phyloP scores from a whole-genome alignment of 2,797 vertebrate genomes.

The Phoeniculus purpureus region DNA sequence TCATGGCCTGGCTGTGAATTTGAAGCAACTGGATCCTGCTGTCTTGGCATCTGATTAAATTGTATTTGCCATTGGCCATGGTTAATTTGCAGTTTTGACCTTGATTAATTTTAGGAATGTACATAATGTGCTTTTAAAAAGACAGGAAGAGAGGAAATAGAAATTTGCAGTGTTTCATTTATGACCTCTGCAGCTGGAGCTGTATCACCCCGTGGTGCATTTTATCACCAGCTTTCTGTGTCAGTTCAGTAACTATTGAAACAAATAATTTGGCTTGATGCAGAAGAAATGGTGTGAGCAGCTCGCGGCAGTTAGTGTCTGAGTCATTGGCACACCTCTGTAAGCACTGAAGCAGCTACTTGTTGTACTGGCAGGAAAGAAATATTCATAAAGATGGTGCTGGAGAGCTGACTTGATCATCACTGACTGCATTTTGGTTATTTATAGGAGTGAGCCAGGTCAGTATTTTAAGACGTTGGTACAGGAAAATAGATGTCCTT shows the following conservation, averaged over 20 bases:
- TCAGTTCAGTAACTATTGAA: constrained; percentile 19
- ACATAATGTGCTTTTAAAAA: constrained; percentile 13
- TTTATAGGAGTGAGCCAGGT: not conserved
- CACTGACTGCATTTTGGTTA: not conserved
- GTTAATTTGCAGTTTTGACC: constrained; percentile 45
- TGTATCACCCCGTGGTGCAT: not conserved
- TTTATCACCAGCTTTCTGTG: constrained; percentile 39
- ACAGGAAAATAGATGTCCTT: not conserved
- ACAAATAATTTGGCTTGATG: constrained; percentile 10
- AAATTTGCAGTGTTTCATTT: constrained; percentile 51
- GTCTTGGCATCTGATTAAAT: constrained; percentile 4
- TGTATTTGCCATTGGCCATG: not conserved
- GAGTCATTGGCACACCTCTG: constrained; percentile 15
- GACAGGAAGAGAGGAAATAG: constrained; percentile 54
- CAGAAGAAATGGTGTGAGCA: constrained; percentile 15
- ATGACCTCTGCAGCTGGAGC: constrained; percentile 17
- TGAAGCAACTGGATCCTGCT: not conserved
- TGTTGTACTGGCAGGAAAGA: not conserved
- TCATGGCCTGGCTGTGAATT: not conserved
- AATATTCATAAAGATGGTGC: not conserved
- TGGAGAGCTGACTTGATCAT: not conserved
- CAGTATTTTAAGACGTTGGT: not conserved
- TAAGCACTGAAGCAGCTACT: not conserved
- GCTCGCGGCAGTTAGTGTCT: not conserved
- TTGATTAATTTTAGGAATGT: constrained; percentile 52